phyloP scores from a whole-genome alignment of 2,113 vertebrate genomes.

The Prochilodus magdalenae region DNA sequence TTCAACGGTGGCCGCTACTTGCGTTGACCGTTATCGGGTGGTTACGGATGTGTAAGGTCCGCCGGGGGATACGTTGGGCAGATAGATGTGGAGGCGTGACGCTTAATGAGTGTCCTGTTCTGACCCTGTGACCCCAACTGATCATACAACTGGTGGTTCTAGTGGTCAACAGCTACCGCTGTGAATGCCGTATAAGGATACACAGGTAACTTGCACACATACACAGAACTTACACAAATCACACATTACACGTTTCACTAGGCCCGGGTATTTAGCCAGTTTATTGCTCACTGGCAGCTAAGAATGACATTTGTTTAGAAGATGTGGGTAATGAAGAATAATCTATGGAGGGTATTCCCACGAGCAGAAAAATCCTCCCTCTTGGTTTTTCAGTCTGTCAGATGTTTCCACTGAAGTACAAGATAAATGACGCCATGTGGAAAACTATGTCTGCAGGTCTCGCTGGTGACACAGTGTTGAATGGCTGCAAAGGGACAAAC shows the following conservation, averaged over 20 bases:
- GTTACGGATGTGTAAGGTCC: conserved; percentile 92
- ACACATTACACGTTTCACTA: not conserved
- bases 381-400: not conserved
- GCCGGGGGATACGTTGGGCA: conserved; percentile 91
- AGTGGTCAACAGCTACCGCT: conserved; percentile 92
- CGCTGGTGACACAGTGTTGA: conserved; percentile 89
- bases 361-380: no score
- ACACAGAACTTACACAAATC: not conserved
- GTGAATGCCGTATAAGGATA: conserved; percentile 93
- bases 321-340: no score
- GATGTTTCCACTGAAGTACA: not conserved
- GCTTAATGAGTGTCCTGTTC: conserved; percentile 98
- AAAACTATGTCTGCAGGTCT: conserved; percentile 78
- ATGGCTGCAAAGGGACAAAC: conserved; percentile 88
- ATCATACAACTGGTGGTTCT: conserved; percentile 96
- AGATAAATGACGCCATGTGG: not conserved
- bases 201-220: conserved; percentile 75
- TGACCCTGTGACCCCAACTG: conserved; percentile 91
- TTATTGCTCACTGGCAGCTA: no score
- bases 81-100: conserved; percentile 96
- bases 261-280: not conserved
- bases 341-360: no score
- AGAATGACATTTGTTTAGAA: no score
- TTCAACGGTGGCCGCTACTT: conserved; percentile 93
- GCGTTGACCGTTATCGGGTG: conserved; percentile 92